Conservation (phyloP, 2,888 invertebrate species). For the Cheilosia grossa region DNA sequence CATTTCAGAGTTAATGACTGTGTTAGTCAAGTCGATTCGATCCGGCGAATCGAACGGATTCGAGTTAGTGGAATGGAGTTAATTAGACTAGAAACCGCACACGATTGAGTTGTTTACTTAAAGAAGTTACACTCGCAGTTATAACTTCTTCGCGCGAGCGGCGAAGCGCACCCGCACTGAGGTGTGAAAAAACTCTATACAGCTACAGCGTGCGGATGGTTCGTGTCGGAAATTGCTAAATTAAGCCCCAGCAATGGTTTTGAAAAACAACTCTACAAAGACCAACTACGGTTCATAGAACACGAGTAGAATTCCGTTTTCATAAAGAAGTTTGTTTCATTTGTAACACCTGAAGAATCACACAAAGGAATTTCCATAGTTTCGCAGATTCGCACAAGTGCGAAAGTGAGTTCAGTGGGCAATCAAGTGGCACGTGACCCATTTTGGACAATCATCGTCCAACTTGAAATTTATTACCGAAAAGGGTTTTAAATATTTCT, state of each 20-base stretch:
- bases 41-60: constrained; percentile 48
- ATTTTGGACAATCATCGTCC: too few species aligned
- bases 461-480: too few species aligned
- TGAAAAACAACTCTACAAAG: constrained; percentile 30
- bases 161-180: constrained; percentile 62
- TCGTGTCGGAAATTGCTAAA: constrained; percentile 61
- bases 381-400: neutral
- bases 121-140: constrained; percentile 63
- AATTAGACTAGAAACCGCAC: constrained; percentile 70
- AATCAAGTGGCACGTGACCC: too few species aligned
- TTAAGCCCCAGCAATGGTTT: constrained; percentile 55
- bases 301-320: constrained; percentile 3
- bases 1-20: constrained; percentile 22
- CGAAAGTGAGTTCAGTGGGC: too few species aligned
- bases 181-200: constrained; percentile 62
- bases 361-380: constrained; percentile 14
- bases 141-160: constrained; percentile 27
- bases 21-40: neutral
- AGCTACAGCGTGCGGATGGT: constrained; percentile 9
- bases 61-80: constrained; percentile 62
- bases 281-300: constrained; percentile 41
- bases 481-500: too few species aligned
- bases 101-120: constrained; percentile 70
- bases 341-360: constrained; percentile 40
- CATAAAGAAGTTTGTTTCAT: constrained; percentile 24